Conservation (phyloP, 2,888 invertebrate species). For the Trimorus sp. region DNA sequence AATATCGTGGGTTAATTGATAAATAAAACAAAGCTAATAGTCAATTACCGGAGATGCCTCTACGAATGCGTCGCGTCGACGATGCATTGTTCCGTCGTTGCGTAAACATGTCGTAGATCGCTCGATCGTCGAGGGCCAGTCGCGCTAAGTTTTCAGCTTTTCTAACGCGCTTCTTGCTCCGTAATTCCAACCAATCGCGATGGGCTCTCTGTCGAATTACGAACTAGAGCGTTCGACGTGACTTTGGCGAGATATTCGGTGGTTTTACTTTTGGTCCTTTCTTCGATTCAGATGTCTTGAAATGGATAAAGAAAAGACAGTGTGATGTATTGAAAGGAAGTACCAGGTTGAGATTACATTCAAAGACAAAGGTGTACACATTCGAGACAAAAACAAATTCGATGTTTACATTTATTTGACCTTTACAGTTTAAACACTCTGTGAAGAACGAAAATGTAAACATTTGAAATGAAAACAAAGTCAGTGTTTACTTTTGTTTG, state of each 20-base stretch:
- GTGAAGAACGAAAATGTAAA: too few relatives aligned
- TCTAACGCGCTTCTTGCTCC: slow-evolving; percentile 71
- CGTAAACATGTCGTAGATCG: slow-evolving; percentile 53
- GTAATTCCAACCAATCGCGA: slow-evolving; percentile 59
- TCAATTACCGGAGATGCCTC: slow-evolving; percentile 80
- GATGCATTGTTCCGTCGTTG: slow-evolving; percentile 45
- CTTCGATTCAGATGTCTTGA: too few relatives aligned
- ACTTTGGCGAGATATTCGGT: slow-evolving; percentile 52
- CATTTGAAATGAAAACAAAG: too few relatives aligned
- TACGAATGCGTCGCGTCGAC: slow-evolving; percentile 74
- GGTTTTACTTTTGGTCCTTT: neutral
- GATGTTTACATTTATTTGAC: too few relatives aligned
- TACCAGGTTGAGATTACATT: too few relatives aligned
- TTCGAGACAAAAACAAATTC: too few relatives aligned
- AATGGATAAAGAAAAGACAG: too few relatives aligned
- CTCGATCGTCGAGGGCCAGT: slow-evolving; percentile 62
- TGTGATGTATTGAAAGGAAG: too few relatives aligned
- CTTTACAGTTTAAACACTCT: too few relatives aligned
- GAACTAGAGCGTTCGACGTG: slow-evolving; percentile 32
- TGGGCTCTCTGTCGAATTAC: slow-evolving; percentile 57
- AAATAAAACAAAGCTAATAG: slow-evolving; percentile 74
- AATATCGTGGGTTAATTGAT: too few relatives aligned
- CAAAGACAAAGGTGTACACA: too few relatives aligned
- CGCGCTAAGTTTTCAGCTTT: slow-evolving; percentile 67
- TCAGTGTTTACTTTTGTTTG: too few relatives aligned